A percentile compares a stretch with the other conserved stretches of the same genome.
phyloP scores from a whole-genome alignment of 2,888 invertebrate species.

The Andrena minutula region DNA sequence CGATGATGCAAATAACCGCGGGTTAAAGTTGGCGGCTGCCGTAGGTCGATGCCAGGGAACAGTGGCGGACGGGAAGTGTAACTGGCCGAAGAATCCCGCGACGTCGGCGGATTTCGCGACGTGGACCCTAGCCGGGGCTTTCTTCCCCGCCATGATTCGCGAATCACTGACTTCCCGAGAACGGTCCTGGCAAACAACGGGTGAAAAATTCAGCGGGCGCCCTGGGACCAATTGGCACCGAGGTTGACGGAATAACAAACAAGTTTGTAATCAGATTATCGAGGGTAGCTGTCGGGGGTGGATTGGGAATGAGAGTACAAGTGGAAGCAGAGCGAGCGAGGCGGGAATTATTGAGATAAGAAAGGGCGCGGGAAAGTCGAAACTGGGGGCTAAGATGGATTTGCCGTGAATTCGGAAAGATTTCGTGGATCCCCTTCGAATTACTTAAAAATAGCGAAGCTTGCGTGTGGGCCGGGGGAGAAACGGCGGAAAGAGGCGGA shows the following conservation, averaged over 20 bases:
- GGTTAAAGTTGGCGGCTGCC: conserved; percentile 9
- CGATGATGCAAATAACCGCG: conserved; percentile 17
- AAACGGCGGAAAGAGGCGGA: conserved; percentile 25
- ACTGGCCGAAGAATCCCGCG: conserved; percentile 1
- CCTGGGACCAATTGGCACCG: no score
- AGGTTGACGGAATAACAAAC: conserved; percentile 1
- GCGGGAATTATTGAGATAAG: conserved; percentile 22
- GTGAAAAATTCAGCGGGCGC: background rate
- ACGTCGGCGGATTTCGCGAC: conserved; percentile 11
- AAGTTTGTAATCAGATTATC: background rate
- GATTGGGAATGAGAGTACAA: no score
- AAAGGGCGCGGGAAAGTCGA: background rate
- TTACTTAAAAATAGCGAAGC: conserved; percentile 36
- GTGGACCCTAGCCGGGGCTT: background rate
- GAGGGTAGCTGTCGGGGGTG: background rate
- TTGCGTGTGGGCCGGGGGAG: conserved; percentile 19
- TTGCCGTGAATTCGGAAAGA: background rate
- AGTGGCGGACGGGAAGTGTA: background rate
- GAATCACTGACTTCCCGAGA: background rate
- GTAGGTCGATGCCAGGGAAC: conserved; percentile 4
- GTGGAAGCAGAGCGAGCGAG: background rate
- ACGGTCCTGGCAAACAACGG: background rate
- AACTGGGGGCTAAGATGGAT: conserved; percentile 1
- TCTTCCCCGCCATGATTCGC: background rate
- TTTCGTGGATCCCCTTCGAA: background rate